Conservation (phyloP, 2,888 invertebrate species). For the Acrobasis consociella region DNA sequence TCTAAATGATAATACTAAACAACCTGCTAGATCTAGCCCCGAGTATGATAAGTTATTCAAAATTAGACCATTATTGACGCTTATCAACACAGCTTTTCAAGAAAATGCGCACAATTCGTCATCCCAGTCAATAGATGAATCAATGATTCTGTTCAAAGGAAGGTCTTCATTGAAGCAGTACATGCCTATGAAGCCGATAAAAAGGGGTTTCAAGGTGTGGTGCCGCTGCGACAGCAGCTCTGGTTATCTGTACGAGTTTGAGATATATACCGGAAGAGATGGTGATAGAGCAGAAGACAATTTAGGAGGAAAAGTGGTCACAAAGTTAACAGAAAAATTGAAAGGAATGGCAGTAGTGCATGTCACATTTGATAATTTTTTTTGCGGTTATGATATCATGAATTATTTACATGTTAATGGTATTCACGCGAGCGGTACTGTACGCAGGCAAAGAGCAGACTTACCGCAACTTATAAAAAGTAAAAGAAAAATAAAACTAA, state of each 20-base stretch:
- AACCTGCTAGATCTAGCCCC: conserved; percentile 23
- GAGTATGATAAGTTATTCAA: conserved; percentile 33
- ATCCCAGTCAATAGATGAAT: conserved; percentile 35
- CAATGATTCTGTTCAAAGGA: conserved; percentile 37
- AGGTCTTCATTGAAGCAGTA: conserved; percentile 37
- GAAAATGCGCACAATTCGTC: conserved; percentile 30
- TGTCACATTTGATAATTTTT: too few relatives aligned
- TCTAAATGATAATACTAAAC: conserved; percentile 32
- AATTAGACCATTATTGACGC: conserved; percentile 29
- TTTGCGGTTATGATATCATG: too few relatives aligned
- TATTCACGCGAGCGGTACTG: too few relatives aligned
- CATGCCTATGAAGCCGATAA: conserved; percentile 40
- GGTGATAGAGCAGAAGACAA: conserved; percentile 29
- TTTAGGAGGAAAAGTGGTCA: conserved; percentile 21
- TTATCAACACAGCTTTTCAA: conserved; percentile 24
- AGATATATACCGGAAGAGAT: conserved; percentile 37
- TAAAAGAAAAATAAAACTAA: too few relatives aligned
- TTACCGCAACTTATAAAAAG: too few relatives aligned
- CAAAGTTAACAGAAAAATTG: conserved; percentile 16
- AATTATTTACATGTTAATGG: too few relatives aligned
- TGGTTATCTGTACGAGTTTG: conserved; percentile 37
- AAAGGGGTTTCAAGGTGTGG: conserved; percentile 41
- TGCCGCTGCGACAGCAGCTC: conserved; percentile 34
- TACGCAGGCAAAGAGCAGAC: too few relatives aligned
- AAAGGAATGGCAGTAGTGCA: conserved; percentile 22